Conservation (phyloP, 2,797 vertebrate genomes). For the Helostoma temminkii region DNA sequence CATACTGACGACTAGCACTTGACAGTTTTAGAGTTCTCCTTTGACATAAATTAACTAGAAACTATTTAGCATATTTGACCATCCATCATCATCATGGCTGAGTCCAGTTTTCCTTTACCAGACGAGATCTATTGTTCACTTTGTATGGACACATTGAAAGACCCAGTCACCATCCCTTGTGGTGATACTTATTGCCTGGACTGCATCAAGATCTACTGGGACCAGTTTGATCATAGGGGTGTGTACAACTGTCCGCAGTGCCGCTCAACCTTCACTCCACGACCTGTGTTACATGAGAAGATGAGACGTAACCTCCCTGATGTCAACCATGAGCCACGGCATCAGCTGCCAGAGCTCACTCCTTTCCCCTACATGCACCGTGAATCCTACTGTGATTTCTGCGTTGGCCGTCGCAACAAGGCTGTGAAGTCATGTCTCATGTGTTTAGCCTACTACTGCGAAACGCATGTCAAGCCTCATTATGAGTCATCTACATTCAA, state of each 20-base stretch:
- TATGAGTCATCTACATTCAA: slow-evolving; percentile 87
- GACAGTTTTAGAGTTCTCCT: neutral
- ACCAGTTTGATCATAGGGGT: slow-evolving; percentile 82
- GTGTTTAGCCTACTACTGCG: slow-evolving; percentile 87
- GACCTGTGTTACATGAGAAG: too few species aligned
- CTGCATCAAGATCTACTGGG: slow-evolving; percentile 90
- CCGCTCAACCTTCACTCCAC: slow-evolving; percentile 83
- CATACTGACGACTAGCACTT: slow-evolving; percentile 5
- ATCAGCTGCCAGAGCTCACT: slow-evolving; percentile 66
- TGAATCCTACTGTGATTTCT: slow-evolving; percentile 88
- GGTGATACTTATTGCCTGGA: slow-evolving; percentile 89
- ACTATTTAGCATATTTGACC: neutral
- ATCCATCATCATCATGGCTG: slow-evolving; percentile 66
- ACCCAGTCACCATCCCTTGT: slow-evolving; percentile 87
- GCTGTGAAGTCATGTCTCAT: slow-evolving; percentile 86
- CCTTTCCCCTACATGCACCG: slow-evolving; percentile 72
- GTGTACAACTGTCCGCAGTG: slow-evolving; percentile 88
- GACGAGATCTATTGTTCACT: slow-evolving; percentile 84
- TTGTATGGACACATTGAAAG: slow-evolving; percentile 80
- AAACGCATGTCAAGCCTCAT: slow-evolving; percentile 85
- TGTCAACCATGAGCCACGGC: slow-evolving; percentile 71
- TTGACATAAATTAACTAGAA: neutral
- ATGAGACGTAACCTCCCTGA: slow-evolving; percentile 83
- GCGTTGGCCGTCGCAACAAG: slow-evolving; percentile 79
- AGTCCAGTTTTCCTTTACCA: slow-evolving; percentile 69